Conservation (phyloP, 2,797 vertebrate genomes). For the Buceros bicornis region DNA sequence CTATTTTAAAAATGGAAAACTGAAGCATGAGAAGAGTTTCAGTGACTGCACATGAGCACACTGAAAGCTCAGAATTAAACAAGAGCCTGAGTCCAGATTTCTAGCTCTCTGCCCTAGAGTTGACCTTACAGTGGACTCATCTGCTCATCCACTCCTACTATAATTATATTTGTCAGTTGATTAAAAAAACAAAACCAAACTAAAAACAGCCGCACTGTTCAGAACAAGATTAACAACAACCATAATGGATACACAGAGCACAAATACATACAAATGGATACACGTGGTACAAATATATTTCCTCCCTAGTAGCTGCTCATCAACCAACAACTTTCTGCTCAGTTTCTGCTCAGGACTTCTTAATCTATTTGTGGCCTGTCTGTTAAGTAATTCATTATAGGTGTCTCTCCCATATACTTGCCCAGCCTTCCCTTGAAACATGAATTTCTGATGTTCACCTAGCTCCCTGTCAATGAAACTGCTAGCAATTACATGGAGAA, state of each 20-base stretch:
- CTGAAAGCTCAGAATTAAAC: not conserved
- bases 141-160: not conserved
- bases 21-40: not conserved
- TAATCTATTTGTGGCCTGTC: not conserved
- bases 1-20: not conserved
- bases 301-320: not conserved
- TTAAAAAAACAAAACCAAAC: no score
- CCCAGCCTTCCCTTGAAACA: not conserved
- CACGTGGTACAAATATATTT: not conserved
- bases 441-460: not conserved
- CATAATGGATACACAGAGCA: not conserved
- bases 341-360: not conserved
- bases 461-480: not conserved
- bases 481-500: not conserved
- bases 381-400: not conserved
- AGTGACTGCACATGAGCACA: not conserved
- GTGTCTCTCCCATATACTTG: not conserved
- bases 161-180: not conserved
- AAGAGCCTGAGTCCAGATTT: not conserved
- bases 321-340: accelerated
- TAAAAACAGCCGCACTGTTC: not conserved
- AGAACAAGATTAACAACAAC: not conserved
- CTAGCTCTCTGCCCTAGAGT: not conserved
- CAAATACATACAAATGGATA: no score
- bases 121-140: not conserved